phyloP scores from a whole-genome alignment of 2,113 vertebrate species.

The Equus quagga region DNA sequence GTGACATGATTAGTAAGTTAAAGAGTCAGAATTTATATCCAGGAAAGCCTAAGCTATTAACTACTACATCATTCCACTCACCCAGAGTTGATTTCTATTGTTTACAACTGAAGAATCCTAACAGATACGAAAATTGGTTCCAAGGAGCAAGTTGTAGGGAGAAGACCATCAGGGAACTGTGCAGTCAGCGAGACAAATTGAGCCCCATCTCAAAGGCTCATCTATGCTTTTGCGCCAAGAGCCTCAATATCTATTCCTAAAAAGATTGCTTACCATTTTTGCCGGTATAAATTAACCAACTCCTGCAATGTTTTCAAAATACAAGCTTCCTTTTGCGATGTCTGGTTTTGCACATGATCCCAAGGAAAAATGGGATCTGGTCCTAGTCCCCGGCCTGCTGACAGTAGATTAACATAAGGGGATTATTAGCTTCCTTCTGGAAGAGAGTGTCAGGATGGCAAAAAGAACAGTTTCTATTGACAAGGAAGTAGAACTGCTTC shows the following conservation, averaged over 20 bases:
- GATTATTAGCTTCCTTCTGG: background rate
- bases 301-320: background rate
- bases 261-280: background rate
- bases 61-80: background rate
- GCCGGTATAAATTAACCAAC: background rate
- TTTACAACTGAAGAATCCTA: background rate
- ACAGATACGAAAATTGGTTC: slow-evolving; percentile 1
- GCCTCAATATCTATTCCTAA: background rate
- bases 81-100: background rate
- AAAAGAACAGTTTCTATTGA: background rate
- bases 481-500: background rate
- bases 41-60: background rate
- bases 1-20: slow-evolving; percentile 15
- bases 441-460: background rate
- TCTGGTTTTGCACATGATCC: background rate
- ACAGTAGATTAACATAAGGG: background rate
- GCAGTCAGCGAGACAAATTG: background rate
- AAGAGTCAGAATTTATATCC: slow-evolving; percentile 3
- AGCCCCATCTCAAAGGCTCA: background rate
- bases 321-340: background rate
- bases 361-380: background rate
- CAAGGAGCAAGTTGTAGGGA: background rate
- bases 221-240: background rate
- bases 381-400: background rate
- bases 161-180: background rate